Evolutionary conservation across 2,888 invertebrate genomes (phyloP), one percentile per base, ranked within the genome.

Genomic region (Callosobruchus maculatus): DNA sequence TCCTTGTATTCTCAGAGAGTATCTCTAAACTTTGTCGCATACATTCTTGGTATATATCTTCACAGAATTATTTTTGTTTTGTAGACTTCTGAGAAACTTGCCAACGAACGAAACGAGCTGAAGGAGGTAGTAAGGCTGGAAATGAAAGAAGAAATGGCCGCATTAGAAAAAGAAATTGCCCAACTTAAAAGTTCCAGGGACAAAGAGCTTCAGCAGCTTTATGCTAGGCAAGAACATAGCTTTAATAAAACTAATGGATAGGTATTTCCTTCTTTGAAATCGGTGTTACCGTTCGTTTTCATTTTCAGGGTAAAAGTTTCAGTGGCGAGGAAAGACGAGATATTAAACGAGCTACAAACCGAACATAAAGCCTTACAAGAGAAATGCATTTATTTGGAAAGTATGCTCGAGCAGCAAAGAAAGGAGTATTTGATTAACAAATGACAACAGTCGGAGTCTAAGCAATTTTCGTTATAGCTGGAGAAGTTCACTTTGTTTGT

Each of bases 261-360:
- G 49, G 49, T 13, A 49, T 49, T 49, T 18, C 49, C 13, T 49
- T 18, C 49, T 49, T 49, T 49, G 49, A 49, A 49, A 49, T 49
- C 49, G 49, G 49, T 49, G 49, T 49, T 49, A 49, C 49, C 49
- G 49, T 49, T 49, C 49, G 49, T 49, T 49, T 7, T 49, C 49
- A 49, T 49, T 75, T 86, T 71, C 82, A 94, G 95, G 82, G 94
- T 96, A 20, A 95, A 94, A 86, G 91, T 94, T 75, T 93, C 95
- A 0, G 91, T 96, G 21, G 92, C 93, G 0, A 92, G 94, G 75
- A 95, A 95, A 84, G 94, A 95, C 83, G 91, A 94, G 3, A 90
- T 93, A 7, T 90, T 95, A 72, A 91, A 92, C 77, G 91, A 94
- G 75, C 86, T 95, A 49, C 92, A 91, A 70, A 90, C 92, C 71